A percentile compares a stretch with the other conserved stretches of the same genome.
phyloP scores from a whole-genome alignment of 2,113 vertebrate genomes.

The Eclectus roratus region DNA sequence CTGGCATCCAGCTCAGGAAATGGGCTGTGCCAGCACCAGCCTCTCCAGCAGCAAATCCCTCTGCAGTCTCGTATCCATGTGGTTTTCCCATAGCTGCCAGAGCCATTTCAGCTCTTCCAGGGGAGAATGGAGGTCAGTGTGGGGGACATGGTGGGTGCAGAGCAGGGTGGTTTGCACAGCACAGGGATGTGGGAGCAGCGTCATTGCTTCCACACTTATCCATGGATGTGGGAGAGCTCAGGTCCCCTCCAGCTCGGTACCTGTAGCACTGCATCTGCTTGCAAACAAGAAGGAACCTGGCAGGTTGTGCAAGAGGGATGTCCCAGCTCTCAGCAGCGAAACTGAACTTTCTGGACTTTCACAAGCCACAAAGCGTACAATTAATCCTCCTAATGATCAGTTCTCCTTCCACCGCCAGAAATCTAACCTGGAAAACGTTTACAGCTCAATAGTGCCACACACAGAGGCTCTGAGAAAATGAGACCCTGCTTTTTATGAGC shows the following conservation, averaged over 20 bases:
- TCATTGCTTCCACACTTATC: not conserved
- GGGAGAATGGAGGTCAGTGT: rapidly evolving
- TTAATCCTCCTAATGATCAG: not conserved
- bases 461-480: not conserved
- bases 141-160: rapidly evolving
- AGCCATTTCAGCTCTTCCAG: not conserved
- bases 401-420: not conserved
- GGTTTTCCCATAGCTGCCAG: not conserved
- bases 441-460: constrained; percentile 52
- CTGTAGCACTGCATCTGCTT: not conserved
- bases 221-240: not conserved
- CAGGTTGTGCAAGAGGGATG: not conserved
- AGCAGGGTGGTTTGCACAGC: not conserved
- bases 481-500: not conserved
- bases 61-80: rapidly evolving
- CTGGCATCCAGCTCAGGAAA: not conserved
- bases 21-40: not conserved
- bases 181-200: not conserved
- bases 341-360: constrained; percentile 4
- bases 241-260: not conserved
- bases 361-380: not conserved
- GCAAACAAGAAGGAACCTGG: not conserved
- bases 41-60: not conserved
- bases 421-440: not conserved
- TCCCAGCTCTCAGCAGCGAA: not conserved